phyloP scores from a whole-genome alignment of 2,888 invertebrate genomes.

The Lasioglossum villosulum region DNA sequence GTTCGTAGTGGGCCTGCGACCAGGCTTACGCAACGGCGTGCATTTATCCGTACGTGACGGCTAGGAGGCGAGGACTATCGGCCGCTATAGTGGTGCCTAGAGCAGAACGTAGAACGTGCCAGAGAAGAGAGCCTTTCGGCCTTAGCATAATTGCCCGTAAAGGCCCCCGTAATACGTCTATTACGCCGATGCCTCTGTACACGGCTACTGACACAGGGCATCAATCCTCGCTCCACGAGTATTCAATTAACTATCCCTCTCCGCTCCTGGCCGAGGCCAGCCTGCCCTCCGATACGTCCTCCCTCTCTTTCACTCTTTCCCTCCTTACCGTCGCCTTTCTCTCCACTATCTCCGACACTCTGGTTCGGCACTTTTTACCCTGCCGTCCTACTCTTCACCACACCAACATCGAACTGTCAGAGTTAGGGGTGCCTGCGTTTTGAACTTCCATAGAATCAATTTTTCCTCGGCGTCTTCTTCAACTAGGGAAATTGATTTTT shows the following conservation, averaged over 20 bases:
- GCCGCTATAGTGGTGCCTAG: background rate
- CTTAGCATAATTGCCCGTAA: slow-evolving; percentile 76
- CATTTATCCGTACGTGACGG: slow-evolving; percentile 51
- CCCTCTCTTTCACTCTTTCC: slow-evolving; percentile 4
- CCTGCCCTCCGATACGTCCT: slow-evolving; percentile 20
- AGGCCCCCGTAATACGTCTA: slow-evolving; percentile 73
- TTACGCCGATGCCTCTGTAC: slow-evolving; percentile 68
- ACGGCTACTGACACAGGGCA: slow-evolving; percentile 78
- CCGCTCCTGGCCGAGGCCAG: background rate
- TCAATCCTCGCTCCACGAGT: slow-evolving; percentile 78
- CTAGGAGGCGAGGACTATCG: slow-evolving; percentile 18
- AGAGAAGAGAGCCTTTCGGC: slow-evolving; percentile 58
- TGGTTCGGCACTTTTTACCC: slow-evolving; percentile 18
- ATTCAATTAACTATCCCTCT: slow-evolving; percentile 77
- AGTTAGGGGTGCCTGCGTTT: no score
- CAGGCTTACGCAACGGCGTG: slow-evolving; percentile 54
- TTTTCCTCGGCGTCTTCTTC: no score
- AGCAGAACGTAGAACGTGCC: slow-evolving; percentile 2
- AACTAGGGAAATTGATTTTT: no score
- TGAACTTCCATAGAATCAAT: no score
- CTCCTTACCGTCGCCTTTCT: background rate
- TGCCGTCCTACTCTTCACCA: background rate
- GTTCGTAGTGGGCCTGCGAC: slow-evolving; percentile 36
- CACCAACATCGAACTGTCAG: background rate
- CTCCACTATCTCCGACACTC: background rate